Conservation (phyloP, 2,113 vertebrate species). For the Passer domesticus region DNA sequence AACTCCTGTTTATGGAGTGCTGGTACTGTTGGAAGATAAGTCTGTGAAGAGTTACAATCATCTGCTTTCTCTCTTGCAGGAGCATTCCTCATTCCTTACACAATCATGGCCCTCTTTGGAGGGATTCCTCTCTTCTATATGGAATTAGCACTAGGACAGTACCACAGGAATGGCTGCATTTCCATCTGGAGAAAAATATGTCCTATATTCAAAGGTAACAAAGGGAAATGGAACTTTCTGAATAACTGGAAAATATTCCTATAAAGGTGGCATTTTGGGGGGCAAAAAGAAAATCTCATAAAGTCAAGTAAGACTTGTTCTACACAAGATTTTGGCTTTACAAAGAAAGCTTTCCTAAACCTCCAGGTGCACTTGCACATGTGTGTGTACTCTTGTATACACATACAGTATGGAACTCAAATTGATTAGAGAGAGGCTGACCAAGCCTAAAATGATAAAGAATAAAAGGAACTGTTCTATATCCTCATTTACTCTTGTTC, state of each 20-base stretch:
- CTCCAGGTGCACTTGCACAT: not conserved
- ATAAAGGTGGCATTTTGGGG: not conserved
- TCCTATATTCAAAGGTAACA: slow-evolving; percentile 97
- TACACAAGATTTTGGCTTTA: not conserved
- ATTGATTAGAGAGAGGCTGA: not conserved
- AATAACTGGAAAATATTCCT: not conserved
- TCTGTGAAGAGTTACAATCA: not conserved
- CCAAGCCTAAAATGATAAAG: not conserved
- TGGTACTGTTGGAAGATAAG: not conserved
- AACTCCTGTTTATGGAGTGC: not conserved
- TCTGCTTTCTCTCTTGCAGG: slow-evolving; percentile 75
- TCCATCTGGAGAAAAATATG: slow-evolving; percentile 98
- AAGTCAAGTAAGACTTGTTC: not conserved
- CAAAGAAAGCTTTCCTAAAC: not conserved
- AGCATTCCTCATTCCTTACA: slow-evolving; percentile 94
- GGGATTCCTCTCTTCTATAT: slow-evolving; percentile 98
- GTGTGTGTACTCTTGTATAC: not conserved
- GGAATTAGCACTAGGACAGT: slow-evolving; percentile 96
- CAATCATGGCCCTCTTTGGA: slow-evolving; percentile 96
- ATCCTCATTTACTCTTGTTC: not conserved
- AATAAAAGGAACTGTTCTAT: not conserved
- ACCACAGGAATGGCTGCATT: slow-evolving; percentile 95
- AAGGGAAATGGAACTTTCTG: not conserved
- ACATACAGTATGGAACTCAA: fast-evolving
- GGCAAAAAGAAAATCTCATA: not conserved